Percentiles rank a stretch among this genome's conserved stretches.
phyloP scores from a whole-genome alignment of 2,113 vertebrate genomes.

The Brachyhypopomus occidentalis region DNA sequence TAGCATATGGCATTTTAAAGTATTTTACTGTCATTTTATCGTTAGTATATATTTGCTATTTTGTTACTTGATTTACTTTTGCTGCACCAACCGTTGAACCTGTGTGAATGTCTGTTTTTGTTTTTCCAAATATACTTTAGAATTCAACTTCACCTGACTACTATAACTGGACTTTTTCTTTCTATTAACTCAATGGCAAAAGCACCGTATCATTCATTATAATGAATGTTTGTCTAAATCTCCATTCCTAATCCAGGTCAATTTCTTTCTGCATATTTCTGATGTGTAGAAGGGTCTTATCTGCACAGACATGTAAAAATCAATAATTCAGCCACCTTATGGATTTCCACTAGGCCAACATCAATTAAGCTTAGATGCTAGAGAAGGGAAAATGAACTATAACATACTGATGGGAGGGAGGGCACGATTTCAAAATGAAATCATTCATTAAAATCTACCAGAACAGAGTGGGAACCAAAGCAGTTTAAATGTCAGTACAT shows the following conservation, averaged over 20 bases:
- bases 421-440: not conserved
- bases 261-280: not conserved
- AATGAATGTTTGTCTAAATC: not conserved
- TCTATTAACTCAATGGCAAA: constrained; percentile 4
- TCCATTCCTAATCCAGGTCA: constrained; percentile 1
- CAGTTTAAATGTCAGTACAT: too few species aligned
- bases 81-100: too few species aligned
- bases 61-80: too few species aligned
- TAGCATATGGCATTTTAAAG: too few species aligned
- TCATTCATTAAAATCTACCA: not conserved
- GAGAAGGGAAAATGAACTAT: not conserved
- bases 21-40: too few species aligned
- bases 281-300: not conserved
- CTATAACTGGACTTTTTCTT: not conserved
- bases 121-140: too few species aligned
- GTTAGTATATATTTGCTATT: too few species aligned
- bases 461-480: too few species aligned
- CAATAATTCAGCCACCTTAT: not conserved
- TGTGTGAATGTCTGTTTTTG: too few species aligned
- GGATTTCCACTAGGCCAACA: constrained; percentile 3
- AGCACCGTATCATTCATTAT: not conserved
- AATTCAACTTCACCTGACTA: too few species aligned
- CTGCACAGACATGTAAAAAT: constrained; percentile 5
- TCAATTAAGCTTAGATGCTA: not conserved
- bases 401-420: not conserved